Base-by-base conservation (phyloP, 1,140 invertebrate species). In the Delia radicum region DNA sequence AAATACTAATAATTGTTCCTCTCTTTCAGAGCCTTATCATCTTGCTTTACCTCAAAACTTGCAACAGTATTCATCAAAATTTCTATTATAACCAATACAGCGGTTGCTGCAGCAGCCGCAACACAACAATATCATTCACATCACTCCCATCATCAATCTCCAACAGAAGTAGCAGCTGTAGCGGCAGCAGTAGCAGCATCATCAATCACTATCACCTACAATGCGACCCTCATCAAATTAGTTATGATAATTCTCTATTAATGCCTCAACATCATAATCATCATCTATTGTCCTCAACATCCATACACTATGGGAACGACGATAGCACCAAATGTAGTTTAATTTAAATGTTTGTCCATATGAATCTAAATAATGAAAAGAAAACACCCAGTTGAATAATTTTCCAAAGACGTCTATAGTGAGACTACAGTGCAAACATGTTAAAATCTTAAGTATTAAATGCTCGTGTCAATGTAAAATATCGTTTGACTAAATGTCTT, bases 1-100 rank as follows among this genome's bases (percentile, higher is more conserved):
- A 21, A 18, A 42, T 21, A 61, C 28, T 29, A 65, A 28, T 65
- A 65, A 65, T 65, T 29, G 3, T 31, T 63, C 13, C 31, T 67
- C 29, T 67, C n/a, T 67, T 67, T 4, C 28, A 67, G 63, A 67
- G 29, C 28, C 63, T 6, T 67, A 67, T 28, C 63, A 67, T 18
- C 15, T 67, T 13, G 29, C 63, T 67, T 67, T 67, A 67, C 63
- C 63, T 67, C 63, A 67, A 31, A 67, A 67, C 63, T 67, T 67
- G 29, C 63, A 67, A 67, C 63, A 67, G 28, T 67, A 67, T 67
- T 67, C 63, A 67, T 31, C 63, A n/a, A 67, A 67, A 67, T 31
- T 67, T 67, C 29, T 67, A 67, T 18, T 67, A 67, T 67, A n/a
- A 67, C n/a, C 13, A 67, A 67, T 67, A 15, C 63, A 29, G 63